Evolutionary conservation across 2,888 invertebrate genomes (phyloP).

Genomic region (Caenorhabditis afra): DNA sequence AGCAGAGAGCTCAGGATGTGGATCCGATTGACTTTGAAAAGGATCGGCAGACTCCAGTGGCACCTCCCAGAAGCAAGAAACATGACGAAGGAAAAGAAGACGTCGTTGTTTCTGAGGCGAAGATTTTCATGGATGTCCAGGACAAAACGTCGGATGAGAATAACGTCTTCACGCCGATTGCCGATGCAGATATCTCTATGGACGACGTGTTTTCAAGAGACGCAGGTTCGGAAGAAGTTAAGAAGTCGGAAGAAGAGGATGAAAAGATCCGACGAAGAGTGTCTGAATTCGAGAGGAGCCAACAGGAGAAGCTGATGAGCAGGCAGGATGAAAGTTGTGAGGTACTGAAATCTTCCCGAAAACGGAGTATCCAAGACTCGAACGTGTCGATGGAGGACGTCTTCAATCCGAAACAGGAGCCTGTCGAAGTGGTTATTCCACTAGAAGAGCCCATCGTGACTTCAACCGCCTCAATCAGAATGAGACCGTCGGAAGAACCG

Average conservation of each 20-base stretch:
- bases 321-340: not conserved
- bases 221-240: not conserved
- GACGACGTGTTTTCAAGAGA: constrained; percentile 25
- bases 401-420: constrained; percentile 8
- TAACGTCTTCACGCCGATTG: constrained; percentile 1
- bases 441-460: not conserved
- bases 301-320: constrained; percentile 10
- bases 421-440: constrained; percentile 14
- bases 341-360: not conserved
- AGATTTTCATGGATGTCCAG: not conserved
- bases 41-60: constrained; percentile 27
- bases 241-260: not conserved
- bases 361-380: not conserved
- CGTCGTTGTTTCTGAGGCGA: not conserved
- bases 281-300: constrained; percentile 13
- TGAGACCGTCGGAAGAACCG: not conserved
- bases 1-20: constrained; percentile 50
- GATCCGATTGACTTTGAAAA: constrained; percentile 43
- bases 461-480: constrained; percentile 19
- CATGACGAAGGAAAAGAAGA: not conserved
- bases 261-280: constrained; percentile 13
- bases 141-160: not conserved
- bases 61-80: constrained; percentile 31
- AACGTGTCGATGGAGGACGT: constrained; percentile 20
- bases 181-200: constrained; percentile 2